Percentiles rank a stretch among this genome's conserved stretches.
phyloP scores from a whole-genome alignment of 2,888 invertebrate genomes.

The Euzophera pinguis region DNA sequence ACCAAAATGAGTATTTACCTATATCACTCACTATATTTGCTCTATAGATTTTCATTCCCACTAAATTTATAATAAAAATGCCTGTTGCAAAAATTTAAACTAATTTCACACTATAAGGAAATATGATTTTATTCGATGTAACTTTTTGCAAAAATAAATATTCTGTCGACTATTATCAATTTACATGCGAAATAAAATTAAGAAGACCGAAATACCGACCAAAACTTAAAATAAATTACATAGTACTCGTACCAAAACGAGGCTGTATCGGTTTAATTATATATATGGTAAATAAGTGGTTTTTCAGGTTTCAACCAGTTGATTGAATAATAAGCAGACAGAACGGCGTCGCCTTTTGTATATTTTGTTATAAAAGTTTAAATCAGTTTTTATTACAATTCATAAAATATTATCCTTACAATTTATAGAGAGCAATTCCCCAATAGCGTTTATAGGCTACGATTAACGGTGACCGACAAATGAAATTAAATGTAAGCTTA shows the following conservation, averaged over 20 bases:
- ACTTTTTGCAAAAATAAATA: no score
- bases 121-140: no score
- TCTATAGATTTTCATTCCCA: no score
- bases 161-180: not conserved
- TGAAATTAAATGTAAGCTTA: no score
- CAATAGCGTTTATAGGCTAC: no score
- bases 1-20: no score
- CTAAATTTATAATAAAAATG: no score
- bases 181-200: not conserved
- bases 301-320: slow-evolving; percentile 10
- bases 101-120: no score
- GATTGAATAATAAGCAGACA: slow-evolving; percentile 12
- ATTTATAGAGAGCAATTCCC: no score
- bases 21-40: no score
- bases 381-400: not conserved
- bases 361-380: not conserved
- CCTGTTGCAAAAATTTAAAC: no score
- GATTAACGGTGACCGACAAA: no score
- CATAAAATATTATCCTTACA: not conserved
- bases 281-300: slow-evolving; percentile 11
- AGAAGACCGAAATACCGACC: not conserved
- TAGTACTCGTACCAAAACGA: not conserved
- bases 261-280: not conserved
- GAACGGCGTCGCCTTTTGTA: slow-evolving; percentile 8
- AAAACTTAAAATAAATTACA: not conserved